Evolutionary conservation across 2,113 vertebrate species (phyloP).

Genomic region (Lagopus leucura): DNA sequence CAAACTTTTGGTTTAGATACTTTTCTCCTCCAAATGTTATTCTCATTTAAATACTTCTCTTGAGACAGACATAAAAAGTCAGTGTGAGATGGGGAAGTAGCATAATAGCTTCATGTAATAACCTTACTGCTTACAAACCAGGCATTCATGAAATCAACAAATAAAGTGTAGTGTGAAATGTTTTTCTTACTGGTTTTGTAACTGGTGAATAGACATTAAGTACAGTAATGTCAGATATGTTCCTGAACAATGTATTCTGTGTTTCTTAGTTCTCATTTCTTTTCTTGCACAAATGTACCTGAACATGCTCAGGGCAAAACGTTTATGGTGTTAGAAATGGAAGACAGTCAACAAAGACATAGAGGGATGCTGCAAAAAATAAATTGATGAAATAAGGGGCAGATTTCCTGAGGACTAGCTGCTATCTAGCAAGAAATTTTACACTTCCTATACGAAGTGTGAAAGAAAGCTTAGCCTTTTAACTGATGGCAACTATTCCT

Average conservation of each 20-base stretch:
- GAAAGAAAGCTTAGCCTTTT: not conserved
- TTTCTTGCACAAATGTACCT: not conserved
- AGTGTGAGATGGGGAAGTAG: not conserved
- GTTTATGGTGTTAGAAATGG: not conserved
- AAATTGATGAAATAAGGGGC: not conserved
- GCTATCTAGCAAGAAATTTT: not conserved
- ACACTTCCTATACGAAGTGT: not conserved
- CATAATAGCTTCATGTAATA: not conserved
- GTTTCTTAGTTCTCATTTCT: not conserved
- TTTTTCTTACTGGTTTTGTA: not conserved
- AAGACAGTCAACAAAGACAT: not conserved
- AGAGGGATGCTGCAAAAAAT: not conserved
- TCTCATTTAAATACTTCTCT: not conserved
- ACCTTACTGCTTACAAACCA: not conserved
- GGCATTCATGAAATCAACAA: not conserved
- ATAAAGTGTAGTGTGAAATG: not conserved
- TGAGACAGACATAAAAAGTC: not conserved
- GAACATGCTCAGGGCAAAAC: not conserved
- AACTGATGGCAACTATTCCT: not conserved
- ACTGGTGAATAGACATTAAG: not conserved
- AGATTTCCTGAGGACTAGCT: not conserved
- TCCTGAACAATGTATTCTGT: not conserved
- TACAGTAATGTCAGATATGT: not conserved
- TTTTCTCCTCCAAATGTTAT: not conserved
- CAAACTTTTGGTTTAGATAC: not conserved